These are phyloP conservation scores for Nothoprocta perdicaria DNA, from an alignment of 2,113 vertebrate genomes.

Conservation along the genomic window DNA sequence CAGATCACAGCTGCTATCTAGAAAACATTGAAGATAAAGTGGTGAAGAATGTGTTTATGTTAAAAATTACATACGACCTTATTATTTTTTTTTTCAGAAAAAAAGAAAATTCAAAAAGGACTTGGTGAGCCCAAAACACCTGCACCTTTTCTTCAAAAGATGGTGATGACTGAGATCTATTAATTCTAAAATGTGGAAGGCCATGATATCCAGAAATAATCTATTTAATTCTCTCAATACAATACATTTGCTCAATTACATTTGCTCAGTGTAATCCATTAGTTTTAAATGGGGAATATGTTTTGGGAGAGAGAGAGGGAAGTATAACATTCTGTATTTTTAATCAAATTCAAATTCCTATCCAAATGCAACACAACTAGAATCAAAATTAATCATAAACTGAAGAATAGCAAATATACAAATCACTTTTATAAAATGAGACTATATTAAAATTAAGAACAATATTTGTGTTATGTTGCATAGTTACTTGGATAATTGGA, in stretches of 20 bases:
- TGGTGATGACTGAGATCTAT: neutral
- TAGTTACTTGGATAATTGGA: neutral
- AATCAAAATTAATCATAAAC: neutral
- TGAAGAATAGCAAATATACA: neutral
- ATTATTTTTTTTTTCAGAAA: neutral
- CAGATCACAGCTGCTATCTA: neutral
- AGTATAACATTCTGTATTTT: neutral
- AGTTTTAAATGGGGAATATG: neutral
- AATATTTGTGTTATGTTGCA: neutral
- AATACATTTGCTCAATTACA: neutral
- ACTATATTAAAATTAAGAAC: neutral
- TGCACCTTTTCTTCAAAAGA: neutral
- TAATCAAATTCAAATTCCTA: neutral
- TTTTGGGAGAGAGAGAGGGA: fast-evolving
- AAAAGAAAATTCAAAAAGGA: neutral
- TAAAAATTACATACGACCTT: neutral
- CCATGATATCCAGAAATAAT: neutral
- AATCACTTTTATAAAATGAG: neutral
- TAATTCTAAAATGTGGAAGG: neutral
- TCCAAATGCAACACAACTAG: neutral
- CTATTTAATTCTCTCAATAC: neutral
- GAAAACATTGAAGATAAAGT: neutral
- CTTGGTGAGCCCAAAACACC: neutral
- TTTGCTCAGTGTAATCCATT: neutral
- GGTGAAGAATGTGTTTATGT: too few relatives aligned